A percentile compares a stretch with the other conserved stretches of the same genome.
These are phyloP conservation scores for Leuciscus waleckii DNA, from an alignment of 2,797 vertebrate species.

Conservation along the genomic window DNA sequence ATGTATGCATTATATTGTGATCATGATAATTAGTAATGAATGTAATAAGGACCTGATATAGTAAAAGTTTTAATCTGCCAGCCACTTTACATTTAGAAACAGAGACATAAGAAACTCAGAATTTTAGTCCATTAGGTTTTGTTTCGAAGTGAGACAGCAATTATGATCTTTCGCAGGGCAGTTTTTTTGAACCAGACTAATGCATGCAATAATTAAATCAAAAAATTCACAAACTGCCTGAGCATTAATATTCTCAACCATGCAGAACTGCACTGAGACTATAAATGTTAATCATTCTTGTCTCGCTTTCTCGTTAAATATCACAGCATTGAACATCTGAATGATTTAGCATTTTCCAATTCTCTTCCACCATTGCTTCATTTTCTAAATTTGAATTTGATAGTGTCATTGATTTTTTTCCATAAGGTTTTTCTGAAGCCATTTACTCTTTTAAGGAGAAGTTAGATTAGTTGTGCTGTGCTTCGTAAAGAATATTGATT, in stretches of 20 bases:
- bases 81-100: not conserved
- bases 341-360: conserved; percentile 22
- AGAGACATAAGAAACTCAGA: not conserved
- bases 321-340: not conserved
- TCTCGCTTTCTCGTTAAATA: conserved; percentile 11
- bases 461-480: conserved; percentile 4
- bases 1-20: not conserved
- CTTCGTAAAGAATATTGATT: not conserved
- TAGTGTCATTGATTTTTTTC: not conserved
- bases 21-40: conserved; percentile 1
- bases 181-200: not conserved
- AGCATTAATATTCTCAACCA: conserved; percentile 5
- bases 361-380: not conserved
- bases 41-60: not conserved
- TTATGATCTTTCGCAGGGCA: not conserved
- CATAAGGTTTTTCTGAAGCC: not conserved
- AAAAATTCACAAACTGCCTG: not conserved
- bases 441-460: not conserved
- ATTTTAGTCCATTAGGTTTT: not conserved
- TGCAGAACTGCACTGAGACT: not conserved
- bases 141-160: not conserved
- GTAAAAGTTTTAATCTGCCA: not conserved
- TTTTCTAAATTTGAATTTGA: not conserved
- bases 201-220: not conserved
- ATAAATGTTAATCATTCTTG: not conserved